These are phyloP conservation scores for Caenorhabditis sulstoni DNA, from an alignment of 2,888 invertebrate species.

Conservation along the genomic window DNA sequence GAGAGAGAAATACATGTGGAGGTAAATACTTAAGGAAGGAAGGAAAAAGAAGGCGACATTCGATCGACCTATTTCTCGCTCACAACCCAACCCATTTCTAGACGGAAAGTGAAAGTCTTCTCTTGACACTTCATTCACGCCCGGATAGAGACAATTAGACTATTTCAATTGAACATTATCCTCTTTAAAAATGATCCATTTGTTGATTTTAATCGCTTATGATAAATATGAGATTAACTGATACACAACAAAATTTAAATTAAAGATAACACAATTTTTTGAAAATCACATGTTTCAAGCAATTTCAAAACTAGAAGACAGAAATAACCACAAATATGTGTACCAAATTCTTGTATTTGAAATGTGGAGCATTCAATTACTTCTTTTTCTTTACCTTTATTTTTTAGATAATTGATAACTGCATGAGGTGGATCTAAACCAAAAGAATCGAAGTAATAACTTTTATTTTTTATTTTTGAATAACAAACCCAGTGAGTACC, in stretches of 20 bases:
- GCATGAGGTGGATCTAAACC: constrained; percentile 49
- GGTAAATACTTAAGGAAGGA: constrained; percentile 3
- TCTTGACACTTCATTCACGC: background rate
- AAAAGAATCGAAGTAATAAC: constrained; percentile 51
- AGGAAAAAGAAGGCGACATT: constrained; percentile 5
- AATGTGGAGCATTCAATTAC: constrained; percentile 20
- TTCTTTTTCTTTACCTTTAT: constrained; percentile 8
- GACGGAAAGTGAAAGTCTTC: background rate
- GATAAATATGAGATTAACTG: too few relatives aligned
- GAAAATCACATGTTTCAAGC: constrained; percentile 9
- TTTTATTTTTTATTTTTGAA: constrained; percentile 20
- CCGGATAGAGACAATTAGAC: background rate
- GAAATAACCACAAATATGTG: constrained; percentile 28
- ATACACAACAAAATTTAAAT: too few relatives aligned
- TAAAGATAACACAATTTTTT: too few relatives aligned
- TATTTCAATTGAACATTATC: background rate
- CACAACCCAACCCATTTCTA: background rate
- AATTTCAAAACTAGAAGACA: constrained; percentile 9
- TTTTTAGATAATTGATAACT: constrained; percentile 26
- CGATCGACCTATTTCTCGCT: constrained; percentile 9
- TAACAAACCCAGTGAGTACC: too few relatives aligned
- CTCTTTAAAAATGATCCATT: too few relatives aligned
- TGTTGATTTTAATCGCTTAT: too few relatives aligned
- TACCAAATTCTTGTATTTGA: constrained; percentile 10
- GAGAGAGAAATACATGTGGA: constrained; percentile 7